Base-by-base conservation (phyloP, 2,113 vertebrate species). In the Anser brachyrhynchus region DNA sequence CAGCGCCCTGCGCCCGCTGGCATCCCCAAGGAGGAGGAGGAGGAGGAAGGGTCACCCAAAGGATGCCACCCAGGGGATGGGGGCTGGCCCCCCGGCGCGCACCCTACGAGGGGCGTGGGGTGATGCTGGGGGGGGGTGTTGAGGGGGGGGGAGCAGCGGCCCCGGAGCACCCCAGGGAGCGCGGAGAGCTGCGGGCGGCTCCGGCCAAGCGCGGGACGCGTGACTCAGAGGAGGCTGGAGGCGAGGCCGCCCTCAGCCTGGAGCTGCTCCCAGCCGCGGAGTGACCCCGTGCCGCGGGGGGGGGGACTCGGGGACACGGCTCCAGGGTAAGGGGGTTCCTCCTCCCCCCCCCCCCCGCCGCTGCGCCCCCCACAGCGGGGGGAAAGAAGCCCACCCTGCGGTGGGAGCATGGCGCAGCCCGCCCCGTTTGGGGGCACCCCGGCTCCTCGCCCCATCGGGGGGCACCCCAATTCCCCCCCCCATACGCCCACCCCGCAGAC, bases 171-270 rank as follows among this genome's bases (percentile, higher is more conserved):
- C 81, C 72, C 67, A 33, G 31, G 37, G 31, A 70, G 46, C 22
- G 67, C 16, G 33, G 46, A 18, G 18, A 25, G 67, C 51, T 52
- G 51, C 51, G 51, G 72, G 83, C 11, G 55, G 84, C 93, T 71
- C 76, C 39, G 3, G 37, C 80, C 84, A 88, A 35, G 62, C 13
- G 0, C 2, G 9, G 67, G 87, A 74, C 93, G 95, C 84, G 75
- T 94, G 95, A 89, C 80, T 96, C 95, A 86, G 90, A 94, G 79
- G 87, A n/a, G 58, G 58, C 39, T 73, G 89, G 77, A 52, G 86
- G 58, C n/a, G 58, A 61, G 58, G 55, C 70, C 9, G 20, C 52
- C 31, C 70, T 31, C 6, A 52, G 79, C 46, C 55, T 2, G 28
- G 80, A 67, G 89, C 72, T 46, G 86, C 90, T 77, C 21, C 52